Evolutionary conservation across 2,113 vertebrate species (phyloP).

Genomic region (Microtus ochrogaster): DNA sequence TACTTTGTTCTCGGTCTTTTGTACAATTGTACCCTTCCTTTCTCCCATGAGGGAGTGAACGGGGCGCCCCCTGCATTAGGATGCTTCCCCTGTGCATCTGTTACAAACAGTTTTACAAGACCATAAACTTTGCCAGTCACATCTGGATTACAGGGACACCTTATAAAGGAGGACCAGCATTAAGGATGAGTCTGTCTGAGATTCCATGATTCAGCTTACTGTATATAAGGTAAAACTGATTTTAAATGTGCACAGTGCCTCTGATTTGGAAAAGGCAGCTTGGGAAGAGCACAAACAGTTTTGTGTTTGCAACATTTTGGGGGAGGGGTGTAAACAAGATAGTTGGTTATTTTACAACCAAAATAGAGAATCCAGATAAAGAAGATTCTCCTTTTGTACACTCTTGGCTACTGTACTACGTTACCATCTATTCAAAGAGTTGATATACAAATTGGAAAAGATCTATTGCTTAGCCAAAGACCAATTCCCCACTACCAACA

Average conservation of each 20-base stretch:
- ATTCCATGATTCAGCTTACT: neutral
- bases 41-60: neutral
- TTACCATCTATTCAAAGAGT: neutral
- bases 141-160: neutral
- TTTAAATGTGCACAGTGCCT: neutral
- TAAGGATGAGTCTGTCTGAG: neutral
- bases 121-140: neutral
- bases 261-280: neutral
- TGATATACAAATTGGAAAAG: constrained; percentile 15
- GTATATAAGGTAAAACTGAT: neutral
- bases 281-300: neutral
- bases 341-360: neutral
- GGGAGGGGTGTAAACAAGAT: neutral
- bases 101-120: neutral
- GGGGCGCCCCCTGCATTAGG: neutral
- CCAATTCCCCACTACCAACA: neutral
- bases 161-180: neutral
- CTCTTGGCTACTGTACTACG: neutral
- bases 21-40: neutral
- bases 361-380: neutral
- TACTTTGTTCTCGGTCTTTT: neutral
- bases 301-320: neutral
- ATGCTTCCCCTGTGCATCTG: neutral
- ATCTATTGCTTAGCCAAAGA: neutral
- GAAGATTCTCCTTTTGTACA: neutral